Base-by-base conservation (phyloP, 2,888 invertebrate genomes). In the Polyploca ridens region DNA sequence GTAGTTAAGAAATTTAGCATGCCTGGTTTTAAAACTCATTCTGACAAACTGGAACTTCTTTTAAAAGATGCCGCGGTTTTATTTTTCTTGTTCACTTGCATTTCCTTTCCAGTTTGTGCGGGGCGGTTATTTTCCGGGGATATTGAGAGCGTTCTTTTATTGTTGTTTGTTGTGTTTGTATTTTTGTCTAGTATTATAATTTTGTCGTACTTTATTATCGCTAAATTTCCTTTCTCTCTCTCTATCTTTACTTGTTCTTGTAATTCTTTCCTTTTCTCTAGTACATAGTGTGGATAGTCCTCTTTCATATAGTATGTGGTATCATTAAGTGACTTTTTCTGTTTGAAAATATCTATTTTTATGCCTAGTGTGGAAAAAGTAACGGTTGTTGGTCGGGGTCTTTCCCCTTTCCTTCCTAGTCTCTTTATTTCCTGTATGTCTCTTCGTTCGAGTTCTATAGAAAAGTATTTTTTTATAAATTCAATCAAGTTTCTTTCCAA, bases 191-290 rank as follows among this genome's bases (percentile, higher is more conserved):
- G n/a, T n/a, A n/a, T n/a, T n/a, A n/a, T n/a, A n/a, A 16, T 27
- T 38, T 63, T 64, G 19, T 66, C 66, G 57, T 66, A 66, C 41
- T 35, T 66, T 38, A 66, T 66, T 14, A 49, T 64, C 8, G 58
- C 63, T 49, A 58, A 38, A 49, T 66, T 66, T 46, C 63, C 63
- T 19, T 63, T 62, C 16, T 63, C 63, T 1, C 58, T 41, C 16
- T 63, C 66, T 61, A 6, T 63, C 19, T 62, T 66, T 49, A 58
- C 58, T 66, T 64, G 27, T 64, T 58, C 64, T 35, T 66, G 64
- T n/a, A 66, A 62, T 59, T 62, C 62, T 59, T 64, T 66, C 33
- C 66, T 64, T 62, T 66, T 66, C 62, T 66, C 49, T 60, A 66
- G 33, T 54, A 66, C 33, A 13, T 64, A 49, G 33, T 49, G 33